Evolutionary conservation across 1,140 invertebrate species (phyloP), one percentile per base, ranked within the genome.

Genomic region (Pectinophora gossypiella): DNA sequence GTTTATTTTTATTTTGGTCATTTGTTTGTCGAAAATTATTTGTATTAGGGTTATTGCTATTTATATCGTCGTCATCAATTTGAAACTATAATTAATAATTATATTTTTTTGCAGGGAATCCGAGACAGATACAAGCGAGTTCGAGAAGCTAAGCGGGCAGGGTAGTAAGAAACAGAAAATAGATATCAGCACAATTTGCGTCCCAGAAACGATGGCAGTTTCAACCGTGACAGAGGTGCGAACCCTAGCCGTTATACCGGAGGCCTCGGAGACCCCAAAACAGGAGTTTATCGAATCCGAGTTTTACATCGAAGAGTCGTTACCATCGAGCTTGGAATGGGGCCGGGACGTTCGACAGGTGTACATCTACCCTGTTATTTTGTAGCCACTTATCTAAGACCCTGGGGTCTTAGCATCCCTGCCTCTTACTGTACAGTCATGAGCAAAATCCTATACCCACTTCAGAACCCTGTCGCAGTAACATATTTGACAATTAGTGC

Each of bases 291-390:
- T 93, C 67, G 92, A 91, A 66, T 93, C 94, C 48, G 94, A 95
- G 67, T 95, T 93, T 91, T 96, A 95, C 89, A 94, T 96, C 87
- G 94, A 96, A 72, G 95, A 95, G 78, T 95, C 94, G 50, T 85
- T 93, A 80, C 92, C 92, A 36, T 92, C 91, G 69, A 93, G 92
- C 76, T 88, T 92, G 77, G 90, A 88, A 74, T 91, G 91, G 83
- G 89, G 89, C 89, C 90, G 68, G 78, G 68, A 68, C 51, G 68
- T 65, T 55, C 56, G 78, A 76, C 83, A 86, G 83, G 87, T 85
- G 83, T 72, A 72, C 63, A 57, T 16, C 9, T 19, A 43, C 19
- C 43, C 21, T 23, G 32, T 48, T 18, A 49, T 0, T 4, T 12
- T 15, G 13, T 15, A 7, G 23, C 19, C 36, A 15, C n/a, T 10